A percentile compares a stretch with the other conserved stretches of the same genome.
phyloP scores from a whole-genome alignment of 53 echinoderm and acorn worm genomes.

The Patiria pectinifera region DNA sequence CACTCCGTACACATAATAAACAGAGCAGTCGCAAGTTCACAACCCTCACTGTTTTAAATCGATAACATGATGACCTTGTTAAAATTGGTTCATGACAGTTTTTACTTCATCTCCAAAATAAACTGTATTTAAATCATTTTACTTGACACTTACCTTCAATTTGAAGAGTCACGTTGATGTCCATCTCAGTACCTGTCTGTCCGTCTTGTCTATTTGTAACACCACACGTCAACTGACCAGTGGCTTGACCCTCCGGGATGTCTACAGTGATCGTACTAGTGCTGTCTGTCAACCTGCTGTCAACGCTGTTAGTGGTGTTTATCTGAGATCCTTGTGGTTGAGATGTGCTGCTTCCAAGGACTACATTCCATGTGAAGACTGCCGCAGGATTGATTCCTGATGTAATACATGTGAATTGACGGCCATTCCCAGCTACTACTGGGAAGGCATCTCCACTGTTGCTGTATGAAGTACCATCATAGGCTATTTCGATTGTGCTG shows the following conservation, averaged over 20 bases:
- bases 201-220: conserved; percentile 44
- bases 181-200: background rate
- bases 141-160: conserved; percentile 32
- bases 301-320: background rate
- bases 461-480: background rate
- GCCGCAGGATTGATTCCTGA: conserved; percentile 3
- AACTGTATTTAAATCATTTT: too few relatives aligned
- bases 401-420: conserved; percentile 12
- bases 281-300: conserved; percentile 17
- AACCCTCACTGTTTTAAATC: too few relatives aligned
- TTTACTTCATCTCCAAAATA: too few relatives aligned
- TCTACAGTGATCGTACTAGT: background rate
- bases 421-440: conserved; percentile 8
- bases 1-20: too few relatives aligned
- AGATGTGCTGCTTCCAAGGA: background rate
- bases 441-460: background rate
- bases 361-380: conserved; percentile 16
- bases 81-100: too few relatives aligned
- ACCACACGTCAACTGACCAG: conserved; percentile 17
- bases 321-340: background rate
- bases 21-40: too few relatives aligned
- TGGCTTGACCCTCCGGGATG: conserved; percentile 33
- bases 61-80: too few relatives aligned
- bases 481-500: background rate
- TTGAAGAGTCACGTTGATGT: conserved; percentile 1